A percentile compares a stretch with the other conserved stretches of the same genome.
Evolutionary conservation across 2,113 vertebrate genomes (phyloP).

Genomic region (Odobenus rosmarus): DNA sequence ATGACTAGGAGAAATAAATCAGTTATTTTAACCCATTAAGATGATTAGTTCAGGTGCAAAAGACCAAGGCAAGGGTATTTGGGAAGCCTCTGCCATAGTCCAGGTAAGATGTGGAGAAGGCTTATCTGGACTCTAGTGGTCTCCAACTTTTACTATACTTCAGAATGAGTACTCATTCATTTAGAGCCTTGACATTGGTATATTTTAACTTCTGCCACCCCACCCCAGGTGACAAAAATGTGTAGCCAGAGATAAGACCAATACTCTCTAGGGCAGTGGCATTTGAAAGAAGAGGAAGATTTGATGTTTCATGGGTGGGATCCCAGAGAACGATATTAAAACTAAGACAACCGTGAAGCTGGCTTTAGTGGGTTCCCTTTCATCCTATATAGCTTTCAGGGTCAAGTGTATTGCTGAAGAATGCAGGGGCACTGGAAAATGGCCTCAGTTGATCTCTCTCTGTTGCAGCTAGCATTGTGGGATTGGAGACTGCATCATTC

Average conservation of each 20-base stretch:
- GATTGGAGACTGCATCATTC: background rate
- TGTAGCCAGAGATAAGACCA: background rate
- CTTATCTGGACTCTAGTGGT: background rate
- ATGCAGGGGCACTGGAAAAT: background rate
- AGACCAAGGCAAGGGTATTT: background rate
- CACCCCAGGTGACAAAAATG: background rate
- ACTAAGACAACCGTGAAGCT: background rate
- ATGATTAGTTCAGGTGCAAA: background rate
- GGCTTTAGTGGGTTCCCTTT: background rate
- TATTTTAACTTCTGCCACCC: background rate
- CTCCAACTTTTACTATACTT: background rate
- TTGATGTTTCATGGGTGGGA: background rate
- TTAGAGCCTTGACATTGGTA: background rate
- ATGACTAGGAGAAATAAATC: background rate
- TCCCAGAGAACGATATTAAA: background rate
- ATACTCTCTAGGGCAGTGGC: background rate
- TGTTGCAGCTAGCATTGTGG: background rate
- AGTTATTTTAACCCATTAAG: background rate
- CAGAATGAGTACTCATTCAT: background rate
- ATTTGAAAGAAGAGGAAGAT: background rate
- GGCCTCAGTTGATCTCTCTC: background rate
- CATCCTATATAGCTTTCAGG: background rate
- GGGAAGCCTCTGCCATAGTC: background rate
- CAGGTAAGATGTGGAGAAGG: background rate
- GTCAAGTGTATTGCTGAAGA: background rate